A percentile compares a stretch with the other conserved stretches of the same genome.
Conservation (phyloP, 2,888 invertebrate species). For the Eupeodes luniger region DNA sequence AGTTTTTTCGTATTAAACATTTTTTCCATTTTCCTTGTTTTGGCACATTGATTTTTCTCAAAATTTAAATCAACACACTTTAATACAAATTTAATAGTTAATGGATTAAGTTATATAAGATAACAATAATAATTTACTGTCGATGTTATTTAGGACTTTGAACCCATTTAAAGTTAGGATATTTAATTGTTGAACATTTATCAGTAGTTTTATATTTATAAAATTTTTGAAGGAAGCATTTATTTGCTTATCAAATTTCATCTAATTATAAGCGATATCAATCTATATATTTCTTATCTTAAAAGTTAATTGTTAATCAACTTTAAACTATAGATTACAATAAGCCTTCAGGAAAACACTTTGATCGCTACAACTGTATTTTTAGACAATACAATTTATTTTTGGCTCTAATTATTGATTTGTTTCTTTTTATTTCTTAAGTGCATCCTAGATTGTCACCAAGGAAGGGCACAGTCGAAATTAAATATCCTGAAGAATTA, state of each 20-base stretch:
- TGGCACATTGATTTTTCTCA: conserved; percentile 30
- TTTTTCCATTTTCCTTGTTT: conserved; percentile 20
- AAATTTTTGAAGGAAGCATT: neutral
- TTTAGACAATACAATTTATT: too few species aligned
- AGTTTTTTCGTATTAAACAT: too few species aligned
- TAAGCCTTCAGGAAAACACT: neutral
- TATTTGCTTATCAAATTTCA: neutral
- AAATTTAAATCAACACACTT: conserved; percentile 16
- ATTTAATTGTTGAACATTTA: neutral
- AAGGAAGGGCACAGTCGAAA: conserved; percentile 30
- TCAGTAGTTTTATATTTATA: neutral
- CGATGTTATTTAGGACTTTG: neutral
- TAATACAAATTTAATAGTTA: too few species aligned
- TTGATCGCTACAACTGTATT: too few species aligned
- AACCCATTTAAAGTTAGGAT: neutral
- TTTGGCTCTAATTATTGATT: neutral
- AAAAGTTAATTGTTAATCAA: neutral
- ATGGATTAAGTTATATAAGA: too few species aligned
- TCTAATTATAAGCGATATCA: neutral
- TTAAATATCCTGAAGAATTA: conserved; percentile 79
- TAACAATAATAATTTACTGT: too few species aligned
- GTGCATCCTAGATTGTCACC: conserved; percentile 79
- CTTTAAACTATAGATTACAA: neutral
- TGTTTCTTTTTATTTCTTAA: conserved; percentile 60
- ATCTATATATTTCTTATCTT: neutral